Percentiles rank a stretch among this genome's conserved stretches.
These are phyloP conservation scores for Strongylocentrotus purpuratus DNA, from an alignment of 35 echinoderm and acorn worm species.

Conservation along the genomic window DNA sequence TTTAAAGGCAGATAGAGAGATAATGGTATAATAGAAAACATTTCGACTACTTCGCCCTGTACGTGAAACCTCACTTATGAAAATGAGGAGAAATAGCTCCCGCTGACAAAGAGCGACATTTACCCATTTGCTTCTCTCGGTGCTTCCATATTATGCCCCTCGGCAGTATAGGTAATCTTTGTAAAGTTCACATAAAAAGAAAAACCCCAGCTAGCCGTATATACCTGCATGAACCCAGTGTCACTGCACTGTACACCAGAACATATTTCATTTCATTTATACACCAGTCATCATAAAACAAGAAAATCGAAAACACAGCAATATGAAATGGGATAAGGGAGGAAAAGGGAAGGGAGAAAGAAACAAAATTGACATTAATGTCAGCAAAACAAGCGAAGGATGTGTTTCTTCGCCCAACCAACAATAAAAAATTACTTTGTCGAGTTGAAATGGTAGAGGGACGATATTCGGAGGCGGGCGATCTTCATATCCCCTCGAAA, in stretches of 20 bases:
- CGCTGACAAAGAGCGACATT: background rate
- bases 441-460: background rate
- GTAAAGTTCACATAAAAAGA: background rate
- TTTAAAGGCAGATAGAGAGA: background rate
- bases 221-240: background rate
- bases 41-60: background rate
- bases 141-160: background rate
- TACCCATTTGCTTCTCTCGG: background rate
- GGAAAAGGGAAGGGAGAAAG: slow-evolving; percentile 8
- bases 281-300: slow-evolving; percentile 6
- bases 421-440: slow-evolving; percentile 31
- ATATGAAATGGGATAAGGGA: background rate
- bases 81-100: background rate
- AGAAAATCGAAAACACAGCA: background rate
- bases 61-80: slow-evolving; percentile 1
- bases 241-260: slow-evolving; percentile 34
- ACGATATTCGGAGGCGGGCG: background rate
- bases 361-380: slow-evolving; percentile 34
- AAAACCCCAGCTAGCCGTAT: background rate
- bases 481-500: background rate
- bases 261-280: slow-evolving; percentile 40
- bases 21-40: slow-evolving; percentile 4
- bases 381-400: slow-evolving; percentile 19
- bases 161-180: slow-evolving; percentile 2
- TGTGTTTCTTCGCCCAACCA: slow-evolving; percentile 16